Base-by-base conservation (phyloP, 2,797 vertebrate species). In the Syngnathus acus region DNA sequence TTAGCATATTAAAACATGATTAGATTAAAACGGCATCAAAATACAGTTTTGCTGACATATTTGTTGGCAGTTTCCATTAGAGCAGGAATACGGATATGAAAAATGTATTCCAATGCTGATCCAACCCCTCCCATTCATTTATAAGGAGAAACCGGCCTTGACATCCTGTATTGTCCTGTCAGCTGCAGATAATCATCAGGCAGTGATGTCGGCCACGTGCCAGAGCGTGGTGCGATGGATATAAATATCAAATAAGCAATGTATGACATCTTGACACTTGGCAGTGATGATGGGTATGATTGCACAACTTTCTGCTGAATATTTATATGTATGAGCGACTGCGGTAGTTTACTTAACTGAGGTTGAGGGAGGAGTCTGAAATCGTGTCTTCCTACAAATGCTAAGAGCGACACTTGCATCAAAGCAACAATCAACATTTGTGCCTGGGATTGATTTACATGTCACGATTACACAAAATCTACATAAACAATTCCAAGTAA, bases 141-240 rank as follows among this genome's bases (percentile, higher is more conserved):
- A 51, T 32, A 9, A 4, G 8, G 48, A 64, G 60, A 60, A 67
- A 60, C 64, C 65, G 39, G 21, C 67, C 57, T 64, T 78, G 66
- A 70, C 59, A 59, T 69, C 62, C 67, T 67, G 45, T 51, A 57
- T 59, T 61, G 55, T 72, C 59, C 63, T 61, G 55, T 72, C 59
- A 68, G 42, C 53, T 61, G 43, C 54, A 70, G 74, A 64, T 65
- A 82, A 68, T 67, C 68, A 81, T 65, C 62, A 65, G 45, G 9
- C 58, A 23, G 68, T 19, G 60, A 69, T 64, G 69, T 66, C 42
- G 60, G 53, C 42, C 43, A 21, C 21, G 17, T 68, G 67, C 66
- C 16, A 65, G 16, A 17, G 26, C 37, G 42, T 9, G 16, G 51
- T 50, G 50, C 19, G 62, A 67, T 76, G 72, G 62, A 54, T 64